Conservation (phyloP, 2,797 vertebrate genomes). For the Sylvia borin region DNA sequence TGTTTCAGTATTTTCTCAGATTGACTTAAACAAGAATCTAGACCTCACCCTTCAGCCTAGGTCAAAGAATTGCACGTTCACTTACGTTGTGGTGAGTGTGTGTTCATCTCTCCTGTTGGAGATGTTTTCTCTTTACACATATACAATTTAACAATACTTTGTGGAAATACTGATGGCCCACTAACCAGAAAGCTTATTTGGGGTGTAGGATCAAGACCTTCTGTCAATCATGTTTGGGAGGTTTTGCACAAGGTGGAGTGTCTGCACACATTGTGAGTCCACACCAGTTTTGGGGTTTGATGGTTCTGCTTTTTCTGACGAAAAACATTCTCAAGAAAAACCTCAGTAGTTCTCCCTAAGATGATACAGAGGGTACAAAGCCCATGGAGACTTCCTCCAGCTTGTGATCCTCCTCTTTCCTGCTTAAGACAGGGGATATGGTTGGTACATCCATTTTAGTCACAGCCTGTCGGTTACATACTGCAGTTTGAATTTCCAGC, state of each 20-base stretch:
- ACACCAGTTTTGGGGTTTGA: not conserved
- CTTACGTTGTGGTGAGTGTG: not conserved
- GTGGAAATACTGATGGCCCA: not conserved
- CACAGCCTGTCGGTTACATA: rapidly evolving
- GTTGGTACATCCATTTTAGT: not conserved
- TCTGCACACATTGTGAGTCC: not conserved
- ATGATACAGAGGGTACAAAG: not conserved
- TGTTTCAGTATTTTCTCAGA: not conserved
- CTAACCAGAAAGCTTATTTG: not conserved
- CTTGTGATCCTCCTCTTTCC: not conserved
- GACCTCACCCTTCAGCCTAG: not conserved
- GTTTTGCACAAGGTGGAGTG: not conserved
- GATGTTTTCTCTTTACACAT: not conserved
- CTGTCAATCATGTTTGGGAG: rapidly evolving
- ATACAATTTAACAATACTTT: not conserved
- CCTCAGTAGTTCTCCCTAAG: not conserved
- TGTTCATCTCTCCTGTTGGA: not conserved
- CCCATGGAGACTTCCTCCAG: rapidly evolving
- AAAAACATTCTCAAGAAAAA: not conserved
- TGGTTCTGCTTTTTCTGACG: not conserved
- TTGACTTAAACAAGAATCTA: not conserved
- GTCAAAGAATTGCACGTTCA: not conserved
- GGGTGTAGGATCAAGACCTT: not conserved
- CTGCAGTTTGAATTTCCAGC: not conserved
- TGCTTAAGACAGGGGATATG: not conserved